Base-by-base conservation (phyloP, 2,888 invertebrate species). In the Calephelis perditalis region DNA sequence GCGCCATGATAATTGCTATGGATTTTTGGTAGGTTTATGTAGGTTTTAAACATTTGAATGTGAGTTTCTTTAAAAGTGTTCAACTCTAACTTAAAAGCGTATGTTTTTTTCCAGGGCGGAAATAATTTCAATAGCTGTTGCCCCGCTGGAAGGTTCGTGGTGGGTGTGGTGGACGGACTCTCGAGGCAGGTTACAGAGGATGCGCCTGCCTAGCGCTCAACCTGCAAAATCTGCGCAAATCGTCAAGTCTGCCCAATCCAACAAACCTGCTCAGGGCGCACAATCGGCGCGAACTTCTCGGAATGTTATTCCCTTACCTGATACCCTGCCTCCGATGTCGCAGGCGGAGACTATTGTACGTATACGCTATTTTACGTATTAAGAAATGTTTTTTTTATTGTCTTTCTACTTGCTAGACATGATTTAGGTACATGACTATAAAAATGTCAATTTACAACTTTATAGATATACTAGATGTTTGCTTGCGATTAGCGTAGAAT, bases 81-180 rank as follows among this genome's bases (percentile, higher is more conserved):
- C 8, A 40, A 40, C 40, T 40, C 40, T 40, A 7, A 8, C 6
- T 7, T 40, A 1, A 40, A 40, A 40, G 8, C 40, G 8, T 40
- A 40, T 40, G 8, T 40, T 58, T 15, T 35, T 45, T 60, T 49
- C 36, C 68, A 71, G 74, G 57, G 58, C 68, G 63, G 79, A 77
- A 65, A 74, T 86, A n/a, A 73, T 76, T 56, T 66, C 75, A 59
- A 63, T 82, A 61, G 67, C 74, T 44, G 77, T 70, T 61, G 84
- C 78, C 62, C 73, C 71, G 52, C 62, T 80, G 63, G 72, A 66
- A 56, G 78, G 71, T 68, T 58, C 64, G 62, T 84, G 84, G 87
- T 77, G 77, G 76, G 72, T 76, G 73, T 87, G 84, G 84, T 86
- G 86, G 79, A 81, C 77, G 40, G 81, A 79, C 71, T 71, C 65